Evolutionary conservation across 2,888 invertebrate genomes (phyloP).

Genomic region (Seladonia tumulorum): DNA sequence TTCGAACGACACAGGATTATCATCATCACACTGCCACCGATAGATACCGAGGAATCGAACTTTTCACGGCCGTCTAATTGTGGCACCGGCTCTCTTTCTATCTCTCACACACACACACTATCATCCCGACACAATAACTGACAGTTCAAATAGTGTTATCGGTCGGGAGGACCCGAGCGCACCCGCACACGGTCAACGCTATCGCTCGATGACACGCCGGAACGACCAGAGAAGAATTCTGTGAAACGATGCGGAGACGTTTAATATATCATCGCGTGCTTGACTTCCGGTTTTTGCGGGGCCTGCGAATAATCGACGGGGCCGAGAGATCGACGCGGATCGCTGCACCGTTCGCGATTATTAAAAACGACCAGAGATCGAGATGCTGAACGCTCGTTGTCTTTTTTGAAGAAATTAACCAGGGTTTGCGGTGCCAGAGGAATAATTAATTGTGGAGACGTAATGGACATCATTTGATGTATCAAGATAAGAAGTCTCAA

Average conservation of each 20-base stretch:
- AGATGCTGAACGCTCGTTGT: background rate
- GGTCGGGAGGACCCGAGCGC: slow-evolving; percentile 21
- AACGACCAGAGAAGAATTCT: slow-evolving; percentile 44
- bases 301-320: background rate
- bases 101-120: too few species aligned
- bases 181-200: slow-evolving; percentile 1
- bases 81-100: slow-evolving; percentile 5
- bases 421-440: background rate
- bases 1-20: background rate
- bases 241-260: slow-evolving; percentile 33
- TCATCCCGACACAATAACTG: slow-evolving; percentile 28
- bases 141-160: slow-evolving; percentile 55
- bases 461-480: background rate
- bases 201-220: slow-evolving; percentile 37
- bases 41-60: background rate
- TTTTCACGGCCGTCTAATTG: slow-evolving; percentile 27
- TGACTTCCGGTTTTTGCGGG: slow-evolving; percentile 46
- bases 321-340: slow-evolving; percentile 23
- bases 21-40: background rate
- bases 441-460: background rate
- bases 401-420: background rate
- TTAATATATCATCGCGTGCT: slow-evolving; percentile 46
- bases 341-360: slow-evolving; percentile 12
- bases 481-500: background rate
- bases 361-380: slow-evolving; percentile 21